Evolutionary conservation across 1,140 invertebrate genomes (phyloP).

Genomic region (Pteromalus puparum): DNA sequence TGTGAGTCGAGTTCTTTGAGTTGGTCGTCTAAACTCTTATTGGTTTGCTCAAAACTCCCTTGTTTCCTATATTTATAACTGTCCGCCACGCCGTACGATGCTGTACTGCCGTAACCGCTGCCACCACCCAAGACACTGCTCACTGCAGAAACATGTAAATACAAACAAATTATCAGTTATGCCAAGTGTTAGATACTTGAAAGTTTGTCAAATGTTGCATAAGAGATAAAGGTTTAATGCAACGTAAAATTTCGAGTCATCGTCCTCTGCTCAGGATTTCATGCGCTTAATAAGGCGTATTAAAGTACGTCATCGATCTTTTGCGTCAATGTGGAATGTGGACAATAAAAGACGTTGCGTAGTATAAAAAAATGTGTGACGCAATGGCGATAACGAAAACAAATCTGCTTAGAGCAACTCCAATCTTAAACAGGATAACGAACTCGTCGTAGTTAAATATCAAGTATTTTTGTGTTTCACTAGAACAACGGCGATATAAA

Average conservation of each 20-base stretch:
- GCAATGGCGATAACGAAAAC: no score
- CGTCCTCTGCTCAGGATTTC: no score
- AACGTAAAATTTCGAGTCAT: not conserved
- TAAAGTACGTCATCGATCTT: not conserved
- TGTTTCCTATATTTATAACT: constrained; percentile 78
- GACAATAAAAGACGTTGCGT: not conserved
- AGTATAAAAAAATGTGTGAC: not conserved
- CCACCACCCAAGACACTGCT: constrained; percentile 77
- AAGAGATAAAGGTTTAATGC: no score
- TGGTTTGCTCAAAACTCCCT: constrained; percentile 83
- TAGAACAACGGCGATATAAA: not conserved
- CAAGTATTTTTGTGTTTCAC: not conserved
- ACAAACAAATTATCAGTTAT: constrained; percentile 21
- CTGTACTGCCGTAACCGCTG: constrained; percentile 78
- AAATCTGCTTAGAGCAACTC: no score
- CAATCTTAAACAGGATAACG: not conserved
- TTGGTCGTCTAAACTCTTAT: constrained; percentile 87
- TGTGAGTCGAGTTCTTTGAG: constrained; percentile 87
- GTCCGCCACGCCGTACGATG: constrained; percentile 78
- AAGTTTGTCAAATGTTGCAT: no score
- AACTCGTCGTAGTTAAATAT: not conserved
- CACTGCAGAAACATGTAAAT: constrained; percentile 66
- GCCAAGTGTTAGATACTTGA: not conserved
- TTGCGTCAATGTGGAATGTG: not conserved
- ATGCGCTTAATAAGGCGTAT: not conserved